These are phyloP conservation scores for Philopotamus ludificatus DNA, from an alignment of 1,140 invertebrate genomes.

Conservation along the genomic window DNA sequence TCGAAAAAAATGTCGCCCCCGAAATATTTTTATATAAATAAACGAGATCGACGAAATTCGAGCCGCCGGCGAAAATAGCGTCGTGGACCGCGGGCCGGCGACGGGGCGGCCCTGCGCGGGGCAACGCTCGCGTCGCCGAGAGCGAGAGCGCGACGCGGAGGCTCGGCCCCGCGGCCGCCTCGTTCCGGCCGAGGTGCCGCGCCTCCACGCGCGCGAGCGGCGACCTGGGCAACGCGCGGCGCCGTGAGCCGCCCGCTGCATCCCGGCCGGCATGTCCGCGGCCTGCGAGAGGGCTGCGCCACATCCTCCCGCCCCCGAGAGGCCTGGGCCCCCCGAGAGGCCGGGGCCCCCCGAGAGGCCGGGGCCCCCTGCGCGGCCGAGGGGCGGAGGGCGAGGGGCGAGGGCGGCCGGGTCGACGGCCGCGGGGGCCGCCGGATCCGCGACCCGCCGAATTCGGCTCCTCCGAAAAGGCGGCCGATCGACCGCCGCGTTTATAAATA, in stretches of 20 bases:
- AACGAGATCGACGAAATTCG: too few relatives aligned
- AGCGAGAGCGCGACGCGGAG: constrained; percentile 22
- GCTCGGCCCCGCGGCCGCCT: constrained; percentile 31
- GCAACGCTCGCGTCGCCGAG: neutral
- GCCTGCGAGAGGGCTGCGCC: neutral
- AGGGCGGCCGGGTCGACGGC: neutral
- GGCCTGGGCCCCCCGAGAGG: neutral
- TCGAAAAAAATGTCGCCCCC: too few relatives aligned
- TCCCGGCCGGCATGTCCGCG: too few relatives aligned
- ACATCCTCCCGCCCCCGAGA: neutral
- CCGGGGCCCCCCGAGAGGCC: neutral
- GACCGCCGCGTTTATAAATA: too few relatives aligned
- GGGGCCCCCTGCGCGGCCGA: neutral
- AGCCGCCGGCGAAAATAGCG: too few relatives aligned
- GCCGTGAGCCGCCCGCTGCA: constrained; percentile 47
- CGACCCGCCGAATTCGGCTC: too few relatives aligned
- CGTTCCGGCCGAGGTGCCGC: constrained; percentile 47
- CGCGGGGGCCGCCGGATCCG: too few relatives aligned
- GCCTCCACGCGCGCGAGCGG: constrained; percentile 54
- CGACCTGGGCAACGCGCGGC: constrained; percentile 52
- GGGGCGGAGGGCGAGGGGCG: neutral
- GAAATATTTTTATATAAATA: too few relatives aligned
- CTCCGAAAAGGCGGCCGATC: too few relatives aligned
- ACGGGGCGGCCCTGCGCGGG: neutral
- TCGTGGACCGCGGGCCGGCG: too few relatives aligned